Conservation (phyloP, 2,888 invertebrate species). For the Panzeria rudis region DNA sequence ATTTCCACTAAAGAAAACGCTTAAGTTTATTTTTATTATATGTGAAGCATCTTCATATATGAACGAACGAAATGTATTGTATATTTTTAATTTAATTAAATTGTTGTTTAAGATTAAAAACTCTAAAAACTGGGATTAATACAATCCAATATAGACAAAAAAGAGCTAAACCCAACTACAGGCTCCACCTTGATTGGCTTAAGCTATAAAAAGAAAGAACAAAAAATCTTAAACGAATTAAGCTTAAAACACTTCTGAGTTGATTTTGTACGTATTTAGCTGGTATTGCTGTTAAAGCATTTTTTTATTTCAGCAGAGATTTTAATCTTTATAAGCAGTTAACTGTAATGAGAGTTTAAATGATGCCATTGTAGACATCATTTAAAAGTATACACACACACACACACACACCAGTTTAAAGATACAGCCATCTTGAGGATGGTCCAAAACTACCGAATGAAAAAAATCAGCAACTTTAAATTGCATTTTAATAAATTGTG, state of each 20-base stretch:
- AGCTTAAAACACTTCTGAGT: conserved; percentile 55
- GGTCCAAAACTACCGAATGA: conserved; percentile 31
- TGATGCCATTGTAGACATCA: conserved; percentile 70
- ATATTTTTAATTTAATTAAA: conserved; percentile 68
- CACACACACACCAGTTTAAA: conserved; percentile 2
- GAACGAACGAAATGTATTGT: not conserved
- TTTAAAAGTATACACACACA: conserved; percentile 49
- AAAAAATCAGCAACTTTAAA: conserved; percentile 25
- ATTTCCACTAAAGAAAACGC: conserved; percentile 31
- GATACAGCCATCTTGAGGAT: conserved; percentile 21
- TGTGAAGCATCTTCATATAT: not conserved
- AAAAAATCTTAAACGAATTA: conserved; percentile 37
- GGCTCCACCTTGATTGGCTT: conserved; percentile 26
- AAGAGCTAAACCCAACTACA: not conserved
- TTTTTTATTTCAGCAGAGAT: conserved; percentile 65
- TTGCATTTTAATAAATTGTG: conserved; percentile 64
- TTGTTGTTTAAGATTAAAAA: conserved; percentile 70
- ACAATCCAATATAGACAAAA: conserved; percentile 30
- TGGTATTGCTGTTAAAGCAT: not conserved
- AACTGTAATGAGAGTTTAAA: conserved; percentile 75
- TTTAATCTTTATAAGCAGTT: conserved; percentile 73
- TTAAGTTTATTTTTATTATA: conserved; percentile 40
- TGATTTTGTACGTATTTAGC: conserved; percentile 18
- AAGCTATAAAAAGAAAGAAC: conserved; percentile 13
- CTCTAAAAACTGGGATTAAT: conserved; percentile 53